Percentiles rank a stretch among this genome's conserved stretches.
These are phyloP conservation scores for Hemithea aestivaria DNA, from an alignment of 2,888 invertebrate genomes.

Conservation along the genomic window DNA sequence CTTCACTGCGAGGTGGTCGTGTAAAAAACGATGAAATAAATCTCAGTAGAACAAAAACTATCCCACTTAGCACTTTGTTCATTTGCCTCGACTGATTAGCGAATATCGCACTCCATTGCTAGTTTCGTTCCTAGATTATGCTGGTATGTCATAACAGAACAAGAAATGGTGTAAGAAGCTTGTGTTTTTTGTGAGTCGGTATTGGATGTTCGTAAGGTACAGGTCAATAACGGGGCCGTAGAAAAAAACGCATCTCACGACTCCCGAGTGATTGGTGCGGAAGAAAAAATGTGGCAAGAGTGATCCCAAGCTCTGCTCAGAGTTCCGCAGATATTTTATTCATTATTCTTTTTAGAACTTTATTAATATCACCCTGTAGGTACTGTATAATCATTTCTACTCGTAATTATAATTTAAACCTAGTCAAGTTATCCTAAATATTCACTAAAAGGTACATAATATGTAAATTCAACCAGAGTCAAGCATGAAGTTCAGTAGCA, in stretches of 20 bases:
- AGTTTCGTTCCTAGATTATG: not conserved
- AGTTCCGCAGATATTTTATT: constrained; percentile 32
- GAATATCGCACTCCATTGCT: constrained; percentile 1
- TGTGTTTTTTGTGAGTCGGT: constrained; percentile 24
- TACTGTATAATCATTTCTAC: too few relatives aligned
- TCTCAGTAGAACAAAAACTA: constrained; percentile 3
- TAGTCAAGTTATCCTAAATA: too few relatives aligned
- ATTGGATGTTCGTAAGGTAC: constrained; percentile 36
- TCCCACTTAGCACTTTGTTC: constrained; percentile 3
- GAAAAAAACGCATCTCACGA: constrained; percentile 70
- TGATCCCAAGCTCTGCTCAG: constrained; percentile 22
- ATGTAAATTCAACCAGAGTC: too few relatives aligned
- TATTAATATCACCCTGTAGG: not conserved
- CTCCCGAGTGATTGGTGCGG: constrained; percentile 57
- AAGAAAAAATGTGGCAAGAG: constrained; percentile 49
- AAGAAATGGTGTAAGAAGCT: constrained; percentile 30
- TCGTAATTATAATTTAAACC: too few relatives aligned
- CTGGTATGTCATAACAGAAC: constrained; percentile 4
- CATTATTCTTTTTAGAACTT: not conserved
- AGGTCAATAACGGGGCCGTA: constrained; percentile 56
- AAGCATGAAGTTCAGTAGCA: too few relatives aligned
- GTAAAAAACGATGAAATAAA: constrained; percentile 6
- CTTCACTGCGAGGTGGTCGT: constrained; percentile 7
- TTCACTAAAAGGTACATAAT: too few relatives aligned
- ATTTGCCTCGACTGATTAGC: not conserved